phyloP scores from a whole-genome alignment of 2,888 invertebrate genomes.

The Pecten maximus region DNA sequence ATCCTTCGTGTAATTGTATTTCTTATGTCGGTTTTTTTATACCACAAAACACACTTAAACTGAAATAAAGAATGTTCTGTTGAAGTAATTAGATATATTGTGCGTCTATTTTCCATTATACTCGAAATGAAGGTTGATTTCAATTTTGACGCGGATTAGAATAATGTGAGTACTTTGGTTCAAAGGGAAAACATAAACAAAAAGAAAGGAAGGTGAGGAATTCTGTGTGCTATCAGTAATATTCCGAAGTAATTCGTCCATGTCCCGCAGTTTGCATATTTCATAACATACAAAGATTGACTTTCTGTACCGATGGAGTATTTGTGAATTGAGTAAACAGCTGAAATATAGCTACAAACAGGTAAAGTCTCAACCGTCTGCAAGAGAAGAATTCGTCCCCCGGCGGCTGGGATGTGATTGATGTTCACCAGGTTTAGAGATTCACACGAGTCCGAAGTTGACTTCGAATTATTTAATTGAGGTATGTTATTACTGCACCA shows the following conservation, averaged over 20 bases:
- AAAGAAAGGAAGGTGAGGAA: slow-evolving; percentile 18
- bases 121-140: not conserved
- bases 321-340: not conserved
- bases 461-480: not conserved
- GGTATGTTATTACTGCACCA: not conserved
- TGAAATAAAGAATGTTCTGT: not conserved
- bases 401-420: slow-evolving; percentile 18
- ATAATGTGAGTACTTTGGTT: slow-evolving; percentile 10
- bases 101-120: not conserved
- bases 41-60: not conserved
- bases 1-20: not conserved
- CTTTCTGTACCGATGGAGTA: not conserved
- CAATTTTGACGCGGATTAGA: slow-evolving; percentile 5
- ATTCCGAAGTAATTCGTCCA: not conserved
- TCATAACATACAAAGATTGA: not conserved
- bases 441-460: not conserved
- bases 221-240: not conserved
- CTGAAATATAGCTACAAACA: not conserved
- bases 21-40: not conserved
- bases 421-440: not conserved
- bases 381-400: not conserved
- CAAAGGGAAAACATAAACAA: slow-evolving; percentile 21
- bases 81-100: not conserved
- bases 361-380: not conserved
- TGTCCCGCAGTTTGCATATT: not conserved